Percentiles rank a stretch among this genome's conserved stretches.
These are phyloP conservation scores for Mystacornis crossleyi DNA, from an alignment of 2,113 vertebrate genomes.

Conservation along the genomic window DNA sequence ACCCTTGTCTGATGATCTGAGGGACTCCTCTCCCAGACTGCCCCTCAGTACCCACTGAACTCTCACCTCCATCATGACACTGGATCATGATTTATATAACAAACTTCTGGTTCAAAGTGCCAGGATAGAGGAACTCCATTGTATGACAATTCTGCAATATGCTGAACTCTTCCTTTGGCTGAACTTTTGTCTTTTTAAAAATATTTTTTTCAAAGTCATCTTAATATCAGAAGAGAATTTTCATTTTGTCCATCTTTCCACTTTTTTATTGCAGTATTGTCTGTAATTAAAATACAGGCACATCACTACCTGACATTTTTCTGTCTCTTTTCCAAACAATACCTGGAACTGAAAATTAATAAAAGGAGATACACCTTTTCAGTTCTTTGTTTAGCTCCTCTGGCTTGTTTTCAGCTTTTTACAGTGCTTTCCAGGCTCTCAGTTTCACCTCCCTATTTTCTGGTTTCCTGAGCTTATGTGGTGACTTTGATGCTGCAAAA, in stretches of 20 bases:
- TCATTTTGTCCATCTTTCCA: background rate
- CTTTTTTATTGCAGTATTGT: background rate
- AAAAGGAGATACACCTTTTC: background rate
- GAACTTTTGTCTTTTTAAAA: background rate
- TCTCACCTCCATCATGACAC: background rate
- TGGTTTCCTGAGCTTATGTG: background rate
- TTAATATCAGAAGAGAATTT: background rate
- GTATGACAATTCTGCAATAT: background rate
- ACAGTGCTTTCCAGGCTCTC: background rate
- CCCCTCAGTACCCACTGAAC: background rate
- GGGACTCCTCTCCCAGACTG: background rate
- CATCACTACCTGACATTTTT: background rate
- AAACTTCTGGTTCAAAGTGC: background rate
- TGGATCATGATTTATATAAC: background rate
- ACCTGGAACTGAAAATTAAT: background rate
- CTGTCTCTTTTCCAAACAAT: background rate
- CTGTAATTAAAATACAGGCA: background rate
- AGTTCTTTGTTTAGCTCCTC: background rate
- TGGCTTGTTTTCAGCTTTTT: conserved; percentile 17
- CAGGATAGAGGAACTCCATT: background rate
- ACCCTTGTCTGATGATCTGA: background rate
- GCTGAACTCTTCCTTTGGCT: background rate
- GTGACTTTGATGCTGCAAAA: background rate
- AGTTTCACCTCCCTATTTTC: background rate
- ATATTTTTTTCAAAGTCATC: background rate